phyloP scores from a whole-genome alignment of 2,888 invertebrate genomes.

The Phrixothrix hirtus region DNA sequence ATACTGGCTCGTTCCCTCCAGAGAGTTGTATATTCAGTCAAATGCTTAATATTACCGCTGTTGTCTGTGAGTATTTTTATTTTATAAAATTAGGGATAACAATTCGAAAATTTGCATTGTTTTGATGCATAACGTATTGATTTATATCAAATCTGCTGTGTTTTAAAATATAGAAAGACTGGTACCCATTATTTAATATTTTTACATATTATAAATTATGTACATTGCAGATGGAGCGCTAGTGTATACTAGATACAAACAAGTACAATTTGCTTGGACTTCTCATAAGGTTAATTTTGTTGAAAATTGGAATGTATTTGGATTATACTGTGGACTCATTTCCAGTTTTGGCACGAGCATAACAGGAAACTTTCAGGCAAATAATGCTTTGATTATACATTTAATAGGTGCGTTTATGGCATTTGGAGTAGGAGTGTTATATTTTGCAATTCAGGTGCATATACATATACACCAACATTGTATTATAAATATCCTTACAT shows the following conservation, averaged over 20 bases:
- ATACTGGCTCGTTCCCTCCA: constrained; percentile 72
- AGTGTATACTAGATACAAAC: constrained; percentile 14
- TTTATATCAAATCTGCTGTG: background rate
- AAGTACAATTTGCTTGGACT: constrained; percentile 8
- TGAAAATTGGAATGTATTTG: constrained; percentile 14
- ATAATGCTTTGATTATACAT: constrained; percentile 14
- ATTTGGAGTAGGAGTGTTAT: constrained; percentile 19
- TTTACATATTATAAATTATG: background rate
- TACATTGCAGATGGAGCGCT: constrained; percentile 6
- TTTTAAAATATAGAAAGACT: background rate
- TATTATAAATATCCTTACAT: background rate
- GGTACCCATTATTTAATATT: background rate
- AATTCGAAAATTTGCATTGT: too few relatives aligned
- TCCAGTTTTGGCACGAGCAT: constrained; percentile 23
- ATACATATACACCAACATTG: background rate
- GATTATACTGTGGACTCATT: constrained; percentile 11
- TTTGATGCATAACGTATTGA: background rate
- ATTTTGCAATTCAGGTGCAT: constrained; percentile 24
- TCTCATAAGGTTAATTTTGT: background rate
- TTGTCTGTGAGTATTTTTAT: constrained; percentile 1
- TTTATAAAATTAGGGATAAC: background rate
- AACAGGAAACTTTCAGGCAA: constrained; percentile 31
- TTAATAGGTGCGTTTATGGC: constrained; percentile 26
- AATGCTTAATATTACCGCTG: constrained; percentile 57
- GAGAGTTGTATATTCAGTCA: constrained; percentile 76